Base-by-base conservation (phyloP, 2,113 vertebrate species). In the Empidonax alnorum region DNA sequence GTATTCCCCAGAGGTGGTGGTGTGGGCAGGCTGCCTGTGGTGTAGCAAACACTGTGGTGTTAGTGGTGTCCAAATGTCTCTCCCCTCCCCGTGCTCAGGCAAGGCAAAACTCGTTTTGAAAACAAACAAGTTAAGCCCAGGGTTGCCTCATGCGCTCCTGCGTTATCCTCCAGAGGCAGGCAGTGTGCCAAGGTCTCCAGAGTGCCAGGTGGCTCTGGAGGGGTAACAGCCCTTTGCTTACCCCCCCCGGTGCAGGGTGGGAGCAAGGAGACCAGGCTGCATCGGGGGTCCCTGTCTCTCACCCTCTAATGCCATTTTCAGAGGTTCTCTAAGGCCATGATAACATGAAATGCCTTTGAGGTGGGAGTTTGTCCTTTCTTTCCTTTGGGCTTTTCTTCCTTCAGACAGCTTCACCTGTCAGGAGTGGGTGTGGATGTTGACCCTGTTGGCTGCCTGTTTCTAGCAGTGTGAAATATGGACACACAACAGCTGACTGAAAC, bases 221-320 rank as follows among this genome's bases (percentile, higher is more conserved):
- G 16, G 27, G 50, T 35, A 72, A 22, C 47, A 75, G 37, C 49
- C 25, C 63, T 65, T 73, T 33, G 44, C 27, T 69, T 39, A 30
- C 11, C 27, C 10, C 10, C 10, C 21, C 7, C 0, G 0, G 4
- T 16, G n/a, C 23, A 7, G 55, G 3, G 21, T 39, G 18, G 63
- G 59, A 78, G 12, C 25, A 31, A 68, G 27, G 49, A 47, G 10
- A 4, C 30, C n/a, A 58, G 49, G 22, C 30, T 87, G 69, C 35
- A 10, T 27, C 0, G 0, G 14, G 21, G 16, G 5, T 46, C 44
- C 22, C 33, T 56, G 22, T 28, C 42, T 21, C 31, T 80, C 41
- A 65, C 15, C 12, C 28, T 31, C 14, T 39, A 3, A 9, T 31
- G 37, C 24, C 35, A 4, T 50, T 73, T 44, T 46, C 49, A 41